Base-by-base conservation (phyloP, 2,797 vertebrate genomes). In the Sebastiscus albofasciatus region DNA sequence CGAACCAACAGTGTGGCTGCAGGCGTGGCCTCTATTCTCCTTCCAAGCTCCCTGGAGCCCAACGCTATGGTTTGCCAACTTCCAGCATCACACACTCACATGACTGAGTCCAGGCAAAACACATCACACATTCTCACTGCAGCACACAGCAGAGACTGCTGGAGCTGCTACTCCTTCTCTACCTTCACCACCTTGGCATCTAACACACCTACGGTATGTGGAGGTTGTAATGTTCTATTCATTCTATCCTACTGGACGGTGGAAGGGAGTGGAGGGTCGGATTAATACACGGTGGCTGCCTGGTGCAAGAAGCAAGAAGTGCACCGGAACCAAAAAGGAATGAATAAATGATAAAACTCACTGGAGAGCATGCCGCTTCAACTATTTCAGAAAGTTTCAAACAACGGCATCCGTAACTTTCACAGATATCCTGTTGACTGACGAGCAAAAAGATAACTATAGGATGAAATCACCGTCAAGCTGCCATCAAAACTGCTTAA, bases 61-160 rank as follows among this genome's bases (percentile, higher is more conserved):
- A 33, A 20, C n/a, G 3, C 49, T n/a, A 33, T 5, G 61, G 60
- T 67, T 36, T 52, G 27, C 80, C 70, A 80, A 42, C 67, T 75
- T 31, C 33, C 3, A 62, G 70, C 72, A 67, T 65, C 24, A 62
- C 39, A 76, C 72, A 74, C 39, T 42, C 66, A 82, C 69, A 72
- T 6, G 69, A 31, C 39, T 33, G 36, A 36, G 65, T 58, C 16
- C 58, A 18, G 72, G 46, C 64, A 60, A 60, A 72, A 74, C 22
- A 68, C 78, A 62, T n/a, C 29, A 60, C 1, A 0, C 67, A 42
- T 49, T 27, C 62, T 67, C 49, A 49, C 56, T 16, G 42, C 18
- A 52, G 18, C 62, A 9, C 26, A 34, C 10, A 60, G 55, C 60
- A 62, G 54, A 56, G 27, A 20, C 29, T 27, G 68, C 18, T 74